Evolutionary conservation across 2,888 invertebrate genomes (phyloP), one percentile per base, ranked within the genome.

Genomic region (Oligia fasciuncula): DNA sequence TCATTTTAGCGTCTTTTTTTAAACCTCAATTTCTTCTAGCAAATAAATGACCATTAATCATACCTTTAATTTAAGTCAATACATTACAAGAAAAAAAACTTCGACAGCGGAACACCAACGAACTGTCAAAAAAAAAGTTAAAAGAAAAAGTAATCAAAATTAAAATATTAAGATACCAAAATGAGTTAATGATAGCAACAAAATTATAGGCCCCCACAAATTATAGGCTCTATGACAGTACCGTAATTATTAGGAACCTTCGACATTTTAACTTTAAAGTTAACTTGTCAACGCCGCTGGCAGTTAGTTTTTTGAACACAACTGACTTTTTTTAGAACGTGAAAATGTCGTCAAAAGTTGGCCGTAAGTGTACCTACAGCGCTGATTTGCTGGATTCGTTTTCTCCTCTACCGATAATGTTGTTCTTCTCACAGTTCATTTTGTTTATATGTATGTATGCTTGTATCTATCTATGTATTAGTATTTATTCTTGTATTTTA

Each of bases 221-320:
- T 88, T 76, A 83, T 73, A 67, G 88, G 67, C 8, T 68, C 85
- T 83, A 78, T 90, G 90, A 88, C 90, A 89, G 90, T 35, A 19
- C 73, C 40, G 77, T 86, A 89, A 89, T 89, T 88, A 91, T 40
- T 19, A 75, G 60, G 23, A 29, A 81, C 78, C 77, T 80, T 84
- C 89, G 89, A 88, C 87, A 78, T 87, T 84, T 87, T 77, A 87
- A 88, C 88, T 87, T 89, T 74, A 75, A 62, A 83, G 79, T 78
- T 46, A 69, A 83, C 54, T 74, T 75, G 81, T 79, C 84, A 82
- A 71, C 65, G n/a, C 0, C 65, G n/a, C 0, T 35, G 65, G 63
- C 81, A 63, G 82, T 75, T 74, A n/a, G 5, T 74, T 79, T 81
- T 78, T 51, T 40, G 9, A 81, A 63, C 13, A 51, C 62, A 60